A percentile compares a stretch with the other conserved stretches of the same genome.
These are phyloP conservation scores for Chrysemys picta DNA, from an alignment of 2,113 vertebrate species.

Conservation along the genomic window DNA sequence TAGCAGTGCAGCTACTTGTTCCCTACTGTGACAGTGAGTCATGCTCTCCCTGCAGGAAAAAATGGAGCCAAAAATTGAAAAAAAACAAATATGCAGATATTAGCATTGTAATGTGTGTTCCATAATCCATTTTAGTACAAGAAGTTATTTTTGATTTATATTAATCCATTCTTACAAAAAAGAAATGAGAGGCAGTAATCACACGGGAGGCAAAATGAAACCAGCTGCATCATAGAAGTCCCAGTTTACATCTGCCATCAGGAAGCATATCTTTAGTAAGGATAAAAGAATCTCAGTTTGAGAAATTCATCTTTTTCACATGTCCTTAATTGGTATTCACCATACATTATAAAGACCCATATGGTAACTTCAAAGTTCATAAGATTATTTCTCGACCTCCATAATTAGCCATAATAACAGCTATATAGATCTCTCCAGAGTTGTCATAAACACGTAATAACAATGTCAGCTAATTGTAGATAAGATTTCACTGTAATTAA, in stretches of 20 bases:
- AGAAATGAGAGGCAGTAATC: neutral
- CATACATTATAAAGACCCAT: neutral
- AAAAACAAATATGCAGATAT: neutral
- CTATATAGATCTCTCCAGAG: neutral
- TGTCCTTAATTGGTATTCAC: neutral
- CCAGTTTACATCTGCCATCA: neutral
- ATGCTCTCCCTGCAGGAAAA: neutral
- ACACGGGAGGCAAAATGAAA: neutral
- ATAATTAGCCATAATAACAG: neutral
- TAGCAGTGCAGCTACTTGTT: neutral
- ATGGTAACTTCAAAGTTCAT: neutral
- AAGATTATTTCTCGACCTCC: neutral
- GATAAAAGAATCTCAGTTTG: conserved; percentile 22
- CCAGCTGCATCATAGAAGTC: neutral
- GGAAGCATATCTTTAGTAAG: neutral
- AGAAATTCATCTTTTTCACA: neutral
- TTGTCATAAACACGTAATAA: conserved; percentile 42
- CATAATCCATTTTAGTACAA: neutral
- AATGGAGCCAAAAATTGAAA: neutral
- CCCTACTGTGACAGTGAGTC: neutral
- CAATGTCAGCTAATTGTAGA: conserved; percentile 21
- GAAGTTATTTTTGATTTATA: neutral
- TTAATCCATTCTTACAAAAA: neutral
- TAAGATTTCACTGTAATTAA: conserved; percentile 7
- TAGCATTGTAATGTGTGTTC: neutral